Evolutionary conservation across 2,797 vertebrate genomes (phyloP), one percentile per base, ranked within the genome.

Genomic region (Phyllotis vaccarum): DNA sequence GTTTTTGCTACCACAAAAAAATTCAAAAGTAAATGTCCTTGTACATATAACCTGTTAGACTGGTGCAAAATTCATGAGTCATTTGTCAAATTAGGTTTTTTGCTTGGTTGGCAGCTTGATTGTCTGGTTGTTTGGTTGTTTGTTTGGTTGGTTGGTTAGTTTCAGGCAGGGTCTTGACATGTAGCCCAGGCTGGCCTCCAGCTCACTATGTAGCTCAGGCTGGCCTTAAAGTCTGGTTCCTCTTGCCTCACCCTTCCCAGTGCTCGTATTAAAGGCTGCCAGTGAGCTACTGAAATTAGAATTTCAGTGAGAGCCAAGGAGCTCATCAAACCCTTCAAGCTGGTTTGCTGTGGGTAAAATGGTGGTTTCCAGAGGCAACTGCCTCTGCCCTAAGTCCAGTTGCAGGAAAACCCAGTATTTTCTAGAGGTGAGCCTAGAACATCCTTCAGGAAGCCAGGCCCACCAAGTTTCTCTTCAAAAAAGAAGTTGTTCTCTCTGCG

Each of bases 51-150:
- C 37, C 29, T 88, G 68, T 62, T 58, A 11, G 21, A 27, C 16
- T 89, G 74, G 75, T 86, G 54, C 54, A 8, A 2, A 79, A 80
- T 43, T 87, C 5, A 5, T 60, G 34, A 74, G 43, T 93, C 66
- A 46, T 37, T 83, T 86, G 62, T 91, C 16, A 21, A 88, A 54
- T 66, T 79, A 78, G 29, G 56, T 91, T 86, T 89, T 86, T 86
- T 40, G 64, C 82, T 87, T 89, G 80, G 16, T 40, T 78, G 75
- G 17, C 34, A 52, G 27, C 1, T 46, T 49, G 13, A 0, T 22
- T 68, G 66, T 4, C n/a, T 24, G 40, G 24, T 76, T 29, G 75
- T 14, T 29, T 54, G 19, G 2, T 58, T 80, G 72, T 6, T 78
- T 79, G 49, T 2, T 31, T 52, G 24, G 75, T 52, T 34, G 29